These are phyloP conservation scores for Hydrotaea cyrtoneurina DNA, from an alignment of 2,888 invertebrate genomes.

Conservation along the genomic window DNA sequence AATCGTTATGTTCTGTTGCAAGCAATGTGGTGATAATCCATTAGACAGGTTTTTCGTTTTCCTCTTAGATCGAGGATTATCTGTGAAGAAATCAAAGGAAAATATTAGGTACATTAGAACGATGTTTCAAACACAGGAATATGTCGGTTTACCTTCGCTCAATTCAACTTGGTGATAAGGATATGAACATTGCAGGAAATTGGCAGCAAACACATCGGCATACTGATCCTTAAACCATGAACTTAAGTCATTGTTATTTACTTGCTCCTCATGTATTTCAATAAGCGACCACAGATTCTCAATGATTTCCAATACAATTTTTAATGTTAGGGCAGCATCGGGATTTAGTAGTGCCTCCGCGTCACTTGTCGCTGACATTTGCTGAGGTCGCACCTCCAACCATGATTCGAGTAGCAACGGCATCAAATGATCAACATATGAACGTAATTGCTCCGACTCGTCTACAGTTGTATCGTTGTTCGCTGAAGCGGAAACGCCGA, in stretches of 20 bases:
- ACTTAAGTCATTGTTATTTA: constrained; percentile 80
- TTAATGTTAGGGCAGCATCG: constrained; percentile 85
- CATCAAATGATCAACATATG: constrained; percentile 86
- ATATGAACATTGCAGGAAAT: constrained; percentile 81
- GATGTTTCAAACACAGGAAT: too few species aligned
- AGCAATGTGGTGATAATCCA: constrained; percentile 80
- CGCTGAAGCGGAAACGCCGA: constrained; percentile 72
- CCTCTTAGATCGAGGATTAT: constrained; percentile 37
- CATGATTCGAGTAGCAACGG: constrained; percentile 92
- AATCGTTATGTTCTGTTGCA: constrained; percentile 82
- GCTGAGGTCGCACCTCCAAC: constrained; percentile 87
- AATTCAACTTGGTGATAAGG: constrained; percentile 75
- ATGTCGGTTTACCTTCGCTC: constrained; percentile 49
- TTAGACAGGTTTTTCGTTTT: constrained; percentile 70
- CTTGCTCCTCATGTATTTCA: constrained; percentile 74
- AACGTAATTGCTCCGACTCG: constrained; percentile 80
- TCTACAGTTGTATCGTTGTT: constrained; percentile 25
- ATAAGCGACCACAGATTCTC: constrained; percentile 83
- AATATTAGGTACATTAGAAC: neutral
- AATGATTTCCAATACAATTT: constrained; percentile 84
- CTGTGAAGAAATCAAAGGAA: constrained; percentile 31
- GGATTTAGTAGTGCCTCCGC: constrained; percentile 81
- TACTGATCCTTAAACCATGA: constrained; percentile 83
- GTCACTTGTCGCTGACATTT: constrained; percentile 61
- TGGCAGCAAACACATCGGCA: constrained; percentile 82